Base-by-base conservation (phyloP, 2,113 vertebrate genomes). In the Protobothrops flavoviridis region DNA sequence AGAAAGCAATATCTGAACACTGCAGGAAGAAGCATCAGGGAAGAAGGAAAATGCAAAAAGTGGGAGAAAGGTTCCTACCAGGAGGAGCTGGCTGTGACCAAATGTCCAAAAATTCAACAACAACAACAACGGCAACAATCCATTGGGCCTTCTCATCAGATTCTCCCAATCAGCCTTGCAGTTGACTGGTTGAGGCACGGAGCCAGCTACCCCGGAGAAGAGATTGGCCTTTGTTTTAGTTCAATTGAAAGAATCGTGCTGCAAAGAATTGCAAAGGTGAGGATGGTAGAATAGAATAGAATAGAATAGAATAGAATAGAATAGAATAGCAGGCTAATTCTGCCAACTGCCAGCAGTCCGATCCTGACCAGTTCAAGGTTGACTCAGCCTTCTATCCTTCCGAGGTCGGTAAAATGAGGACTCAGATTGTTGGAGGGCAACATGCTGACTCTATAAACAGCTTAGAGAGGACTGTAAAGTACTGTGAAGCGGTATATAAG, bases 1-100 rank as follows among this genome's bases (percentile, higher is more conserved):
- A 53, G 88, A 91, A 90, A 91, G 45, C 91, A 92, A 93, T 90
- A 59, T 90, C 94, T 93, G 90, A 92, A 50, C 94, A 59, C 88
- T 85, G 93, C 86, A 93, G 89, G 29, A 86, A 91, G 59, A 17
- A 0, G 15, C 61, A 56, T 50, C 94, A 92, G 88, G 23, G 53
- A 56, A 8, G 69, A 89, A 50, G 26, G 89, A 90, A 39, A 29
- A 24, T 93, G 87, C 52, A 88, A 55, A 43, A 45, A 86, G 12
- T n/a, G 86, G 81, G 50, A 26, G 50, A 50, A 48, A 5, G 52
- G 81, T 6, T 69, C 0, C 3, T 89, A 23, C 55, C 43, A 17
- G 89, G 64, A 39, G 57, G 86, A 89, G 48, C 85, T 85, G 81
- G 81, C 24, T 89, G 88, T 11, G 43, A 61, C 5, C 3, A 29